Percentiles rank a stretch among this genome's conserved stretches.
These are phyloP conservation scores for Noctua comes DNA, from an alignment of 2,888 invertebrate species.

Conservation along the genomic window DNA sequence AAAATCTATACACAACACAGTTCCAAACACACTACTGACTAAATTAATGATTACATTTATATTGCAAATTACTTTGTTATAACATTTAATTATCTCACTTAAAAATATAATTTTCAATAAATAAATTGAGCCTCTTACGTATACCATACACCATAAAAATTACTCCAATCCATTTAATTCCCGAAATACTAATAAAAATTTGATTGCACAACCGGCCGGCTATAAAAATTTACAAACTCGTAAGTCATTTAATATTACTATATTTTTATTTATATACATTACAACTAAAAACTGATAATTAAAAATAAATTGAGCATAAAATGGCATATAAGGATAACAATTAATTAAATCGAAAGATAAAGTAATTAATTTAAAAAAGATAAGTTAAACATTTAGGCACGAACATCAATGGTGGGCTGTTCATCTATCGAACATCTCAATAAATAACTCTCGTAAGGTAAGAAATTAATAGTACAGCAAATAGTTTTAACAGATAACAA, in stretches of 20 bases:
- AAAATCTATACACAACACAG: conserved; percentile 48
- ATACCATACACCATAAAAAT: conserved; percentile 79
- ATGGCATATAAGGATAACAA: conserved; percentile 61
- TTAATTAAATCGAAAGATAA: conserved; percentile 48
- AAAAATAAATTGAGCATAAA: conserved; percentile 68
- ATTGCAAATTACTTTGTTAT: conserved; percentile 56
- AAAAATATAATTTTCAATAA: conserved; percentile 70
- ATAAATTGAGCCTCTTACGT: conserved; percentile 80
- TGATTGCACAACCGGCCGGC: conserved; percentile 90
- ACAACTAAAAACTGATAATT: conserved; percentile 58
- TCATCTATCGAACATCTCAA: conserved; percentile 50
- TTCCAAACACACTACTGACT: conserved; percentile 40
- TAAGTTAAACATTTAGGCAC: conserved; percentile 57
- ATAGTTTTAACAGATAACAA: conserved; percentile 35
- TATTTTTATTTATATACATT: conserved; percentile 74
- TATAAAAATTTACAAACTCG: conserved; percentile 77
- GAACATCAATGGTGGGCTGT: conserved; percentile 63
- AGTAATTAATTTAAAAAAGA: conserved; percentile 36
- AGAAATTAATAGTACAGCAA: conserved; percentile 44
- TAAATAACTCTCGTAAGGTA: conserved; percentile 46
- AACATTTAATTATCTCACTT: conserved; percentile 52
- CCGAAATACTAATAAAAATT: conserved; percentile 74
- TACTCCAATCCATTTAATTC: conserved; percentile 71
- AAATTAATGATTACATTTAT: conserved; percentile 52
- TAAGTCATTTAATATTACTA: conserved; percentile 57